Evolutionary conservation across 1,140 invertebrate genomes (phyloP), one percentile per base, ranked within the genome.

Genomic region (Sarcophaga peregrina): DNA sequence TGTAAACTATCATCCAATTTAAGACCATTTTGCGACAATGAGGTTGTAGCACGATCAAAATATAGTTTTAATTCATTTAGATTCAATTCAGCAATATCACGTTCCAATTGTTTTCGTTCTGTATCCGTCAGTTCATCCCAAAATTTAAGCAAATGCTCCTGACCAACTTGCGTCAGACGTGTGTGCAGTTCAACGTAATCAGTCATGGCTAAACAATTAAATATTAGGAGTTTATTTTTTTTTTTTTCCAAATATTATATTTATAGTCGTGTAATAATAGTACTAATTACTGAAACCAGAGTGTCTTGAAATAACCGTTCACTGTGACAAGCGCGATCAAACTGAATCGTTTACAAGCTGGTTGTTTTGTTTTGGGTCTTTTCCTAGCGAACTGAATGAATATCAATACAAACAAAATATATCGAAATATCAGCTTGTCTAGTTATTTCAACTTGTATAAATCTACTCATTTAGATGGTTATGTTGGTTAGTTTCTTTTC

Each of bases 131-230:
- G 87, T 83, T 94, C 92, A 83, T 95, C 92, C 95, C 95, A 98
- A 91, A 96, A 98, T 86, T 94, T 92, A 8, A 98, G 89, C 83
- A 99, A 91, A 90, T 99, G 97, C 81, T 95, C 94, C 91, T 99
- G 98, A 82, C 91, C 91, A 85, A 92, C 91, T 83, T 91, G 88
- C 48, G 85, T 85, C 20, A 93, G 86, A n/a, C 88, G 87, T 78
- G 86, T 84, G 37, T 88, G 85, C 76, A 93, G 84, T 72, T 84
- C 86, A 83, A 91, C 91, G 86, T 87, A 86, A 81, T 87, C 87
- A 74, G 87, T 86, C 89, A 90, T 90, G 73, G 81, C 62, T 68
- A 58, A 72, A 17, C 54, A 47, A 68, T n/a, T 68, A 54, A 17
- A 78, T 37, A 37, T 37, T 37, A 37, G 25, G 25, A 1, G 15